Conservation (phyloP, 92 coral and sea anemone genomes). For the Phenganax subtilis region DNA sequence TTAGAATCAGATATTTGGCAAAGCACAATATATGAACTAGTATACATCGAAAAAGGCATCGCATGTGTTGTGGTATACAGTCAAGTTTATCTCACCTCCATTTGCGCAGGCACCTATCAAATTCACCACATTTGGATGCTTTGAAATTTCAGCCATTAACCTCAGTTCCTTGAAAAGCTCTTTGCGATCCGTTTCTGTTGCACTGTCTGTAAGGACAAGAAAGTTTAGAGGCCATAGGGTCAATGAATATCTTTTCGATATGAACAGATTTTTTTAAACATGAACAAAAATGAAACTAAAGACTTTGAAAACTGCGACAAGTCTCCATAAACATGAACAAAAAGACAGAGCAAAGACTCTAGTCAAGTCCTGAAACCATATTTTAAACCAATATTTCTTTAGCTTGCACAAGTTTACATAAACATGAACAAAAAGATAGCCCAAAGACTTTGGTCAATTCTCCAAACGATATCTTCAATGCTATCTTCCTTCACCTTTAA, state of each 20-base stretch:
- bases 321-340: no score
- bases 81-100: constrained; percentile 48
- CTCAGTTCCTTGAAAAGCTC: constrained; percentile 77
- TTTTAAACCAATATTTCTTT: no score
- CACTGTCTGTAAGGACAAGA: constrained; percentile 1
- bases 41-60: no score
- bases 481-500: constrained; percentile 57
- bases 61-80: neutral
- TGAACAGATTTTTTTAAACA: neutral
- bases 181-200: constrained; percentile 59
- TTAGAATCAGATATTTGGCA: neutral
- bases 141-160: constrained; percentile 67
- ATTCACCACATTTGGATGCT: constrained; percentile 68
- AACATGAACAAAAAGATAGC: no score
- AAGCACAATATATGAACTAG: no score
- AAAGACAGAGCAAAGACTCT: no score
- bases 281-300: neutral
- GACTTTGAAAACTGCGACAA: neutral
- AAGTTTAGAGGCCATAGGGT: neutral
- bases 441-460: no score
- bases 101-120: constrained; percentile 75
- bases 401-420: no score
- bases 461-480: no score
- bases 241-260: neutral
- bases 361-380: no score